These are phyloP conservation scores for Drosophila demipolita DNA, from an alignment of 2,888 invertebrate genomes.

Conservation along the genomic window DNA sequence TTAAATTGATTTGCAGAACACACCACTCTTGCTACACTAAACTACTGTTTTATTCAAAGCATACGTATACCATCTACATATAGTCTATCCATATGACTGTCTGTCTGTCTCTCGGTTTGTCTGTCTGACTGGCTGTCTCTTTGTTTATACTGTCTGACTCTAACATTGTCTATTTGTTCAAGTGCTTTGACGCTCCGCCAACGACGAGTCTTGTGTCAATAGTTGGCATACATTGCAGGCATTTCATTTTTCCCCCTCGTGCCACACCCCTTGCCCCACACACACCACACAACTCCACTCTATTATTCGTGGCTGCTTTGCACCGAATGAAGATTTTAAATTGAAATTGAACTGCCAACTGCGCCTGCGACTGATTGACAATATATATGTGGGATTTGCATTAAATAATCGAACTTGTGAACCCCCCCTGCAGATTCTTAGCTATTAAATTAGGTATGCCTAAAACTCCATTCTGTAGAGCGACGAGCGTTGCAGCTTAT, in stretches of 20 bases:
- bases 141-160: slow-evolving; percentile 20
- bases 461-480: slow-evolving; percentile 17
- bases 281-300: background rate
- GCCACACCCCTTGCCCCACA: background rate
- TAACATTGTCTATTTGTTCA: slow-evolving; percentile 71
- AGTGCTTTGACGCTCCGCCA: slow-evolving; percentile 64
- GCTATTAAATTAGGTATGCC: slow-evolving; percentile 57
- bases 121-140: slow-evolving; percentile 3
- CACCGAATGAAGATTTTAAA: slow-evolving; percentile 74
- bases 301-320: slow-evolving; percentile 53
- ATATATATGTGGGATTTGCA: slow-evolving; percentile 71
- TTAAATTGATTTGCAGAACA: slow-evolving; percentile 42
- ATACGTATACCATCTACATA: background rate
- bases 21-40: background rate
- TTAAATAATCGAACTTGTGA: slow-evolving; percentile 71
- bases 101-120: background rate
- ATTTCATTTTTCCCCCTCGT: slow-evolving; percentile 25
- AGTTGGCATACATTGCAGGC: slow-evolving; percentile 69
- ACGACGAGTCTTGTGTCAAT: slow-evolving; percentile 73
- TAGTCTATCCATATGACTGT: background rate
- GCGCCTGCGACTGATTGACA: slow-evolving; percentile 58
- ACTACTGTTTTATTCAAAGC: slow-evolving; percentile 8
- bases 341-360: slow-evolving; percentile 73
- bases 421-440: slow-evolving; percentile 4
- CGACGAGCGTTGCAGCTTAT: slow-evolving; percentile 21